Conservation (phyloP, 2,888 invertebrate species). For the Drosophila pegasa region DNA sequence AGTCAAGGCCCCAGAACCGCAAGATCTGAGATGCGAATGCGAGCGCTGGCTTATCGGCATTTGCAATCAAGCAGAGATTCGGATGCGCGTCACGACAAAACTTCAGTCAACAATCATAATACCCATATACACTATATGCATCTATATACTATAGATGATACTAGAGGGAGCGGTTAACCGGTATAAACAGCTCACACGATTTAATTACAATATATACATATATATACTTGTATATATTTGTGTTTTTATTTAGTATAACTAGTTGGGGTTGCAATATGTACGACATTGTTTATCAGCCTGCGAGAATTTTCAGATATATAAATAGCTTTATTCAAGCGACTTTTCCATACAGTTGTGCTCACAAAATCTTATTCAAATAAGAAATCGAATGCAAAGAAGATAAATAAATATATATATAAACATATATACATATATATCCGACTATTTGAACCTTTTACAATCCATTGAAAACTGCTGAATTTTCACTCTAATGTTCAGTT, state of each 20-base stretch:
- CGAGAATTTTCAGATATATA: slow-evolving; percentile 7
- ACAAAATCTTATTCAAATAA: no score
- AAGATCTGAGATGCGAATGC: slow-evolving; percentile 15
- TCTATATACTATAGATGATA: neutral
- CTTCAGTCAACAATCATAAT: slow-evolving; percentile 42
- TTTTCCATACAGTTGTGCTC: no score
- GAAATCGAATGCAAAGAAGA: no score
- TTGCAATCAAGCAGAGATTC: slow-evolving; percentile 29
- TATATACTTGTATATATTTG: neutral
- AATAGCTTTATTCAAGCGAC: neutral
- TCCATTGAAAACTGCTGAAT: neutral
- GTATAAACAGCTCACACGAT: slow-evolving; percentile 51
- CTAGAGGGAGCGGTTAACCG: slow-evolving; percentile 41
- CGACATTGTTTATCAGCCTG: slow-evolving; percentile 11
- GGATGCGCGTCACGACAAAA: slow-evolving; percentile 51
- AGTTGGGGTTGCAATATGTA: slow-evolving; percentile 11
- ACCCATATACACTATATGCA: neutral
- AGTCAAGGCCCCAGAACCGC: slow-evolving; percentile 45
- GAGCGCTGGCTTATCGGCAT: slow-evolving; percentile 39
- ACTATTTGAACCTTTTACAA: neutral
- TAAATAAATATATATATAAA: no score
- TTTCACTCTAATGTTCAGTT: slow-evolving; percentile 1
- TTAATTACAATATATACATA: slow-evolving; percentile 7
- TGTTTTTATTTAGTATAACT: slow-evolving; percentile 1
- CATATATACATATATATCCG: neutral